Conservation (phyloP, 2,797 vertebrate genomes). For the Tolypeutes matacus region DNA sequence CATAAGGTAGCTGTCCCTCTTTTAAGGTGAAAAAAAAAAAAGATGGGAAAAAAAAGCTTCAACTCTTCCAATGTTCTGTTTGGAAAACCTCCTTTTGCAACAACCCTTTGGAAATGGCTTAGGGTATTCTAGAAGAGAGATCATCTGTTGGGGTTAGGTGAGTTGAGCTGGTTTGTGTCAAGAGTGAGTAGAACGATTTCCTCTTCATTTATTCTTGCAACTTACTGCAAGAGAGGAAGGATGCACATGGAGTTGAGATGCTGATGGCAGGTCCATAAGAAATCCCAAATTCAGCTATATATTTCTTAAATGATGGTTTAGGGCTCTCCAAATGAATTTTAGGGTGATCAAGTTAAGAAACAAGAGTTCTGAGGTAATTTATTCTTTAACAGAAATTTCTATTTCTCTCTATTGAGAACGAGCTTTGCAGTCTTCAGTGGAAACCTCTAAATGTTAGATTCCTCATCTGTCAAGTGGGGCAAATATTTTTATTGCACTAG, state of each 20-base stretch:
- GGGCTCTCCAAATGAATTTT: slow-evolving; percentile 18
- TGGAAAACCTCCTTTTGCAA: not conserved
- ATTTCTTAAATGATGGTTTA: slow-evolving; percentile 11
- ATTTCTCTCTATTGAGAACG: not conserved
- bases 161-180: not conserved
- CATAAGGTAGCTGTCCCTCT: not conserved
- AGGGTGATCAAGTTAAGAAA: not conserved
- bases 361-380: not conserved
- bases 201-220: slow-evolving; percentile 37
- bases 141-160: not conserved
- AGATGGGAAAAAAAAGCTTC: not conserved
- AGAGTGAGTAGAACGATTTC: not conserved
- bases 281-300: not conserved
- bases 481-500: not conserved
- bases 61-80: not conserved
- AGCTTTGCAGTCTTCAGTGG: not conserved
- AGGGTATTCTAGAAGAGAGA: not conserved
- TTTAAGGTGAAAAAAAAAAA: not conserved
- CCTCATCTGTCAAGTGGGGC: not conserved
- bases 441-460: not conserved
- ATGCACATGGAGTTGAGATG: not conserved
- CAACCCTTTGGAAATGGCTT: not conserved
- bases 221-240: not conserved
- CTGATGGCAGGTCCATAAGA: not conserved
- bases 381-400: slow-evolving; percentile 16